Evolutionary conservation across 2,113 vertebrate species (phyloP).

Genomic region (Proteles cristata): DNA sequence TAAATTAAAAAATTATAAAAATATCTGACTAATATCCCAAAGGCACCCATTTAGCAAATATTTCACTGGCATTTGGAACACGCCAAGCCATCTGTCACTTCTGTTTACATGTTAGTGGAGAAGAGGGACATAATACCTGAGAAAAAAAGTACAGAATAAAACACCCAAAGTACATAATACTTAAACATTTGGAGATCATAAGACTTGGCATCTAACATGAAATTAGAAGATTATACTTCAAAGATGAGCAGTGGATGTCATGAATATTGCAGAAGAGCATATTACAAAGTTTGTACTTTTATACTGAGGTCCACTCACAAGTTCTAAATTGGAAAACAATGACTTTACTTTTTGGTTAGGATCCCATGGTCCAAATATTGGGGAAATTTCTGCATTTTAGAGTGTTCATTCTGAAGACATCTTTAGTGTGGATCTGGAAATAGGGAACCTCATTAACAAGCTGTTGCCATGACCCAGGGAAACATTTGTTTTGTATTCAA

Average conservation of each 20-base stretch:
- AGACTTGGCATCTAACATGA: background rate
- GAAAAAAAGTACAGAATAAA: background rate
- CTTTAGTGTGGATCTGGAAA: background rate
- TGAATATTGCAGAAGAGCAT: background rate
- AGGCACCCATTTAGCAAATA: background rate
- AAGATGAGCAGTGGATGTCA: background rate
- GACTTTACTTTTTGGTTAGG: background rate
- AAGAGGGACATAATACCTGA: too few species aligned
- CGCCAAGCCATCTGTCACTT: background rate
- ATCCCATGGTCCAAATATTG: background rate
- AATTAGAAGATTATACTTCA: background rate
- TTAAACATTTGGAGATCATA: background rate
- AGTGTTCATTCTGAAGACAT: background rate
- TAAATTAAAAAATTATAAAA: background rate
- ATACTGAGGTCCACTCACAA: background rate
- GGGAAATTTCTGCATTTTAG: background rate
- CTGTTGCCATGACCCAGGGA: background rate
- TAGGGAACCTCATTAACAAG: background rate
- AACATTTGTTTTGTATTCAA: background rate
- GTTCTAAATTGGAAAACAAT: background rate
- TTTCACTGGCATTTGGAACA: background rate
- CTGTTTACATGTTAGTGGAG: background rate
- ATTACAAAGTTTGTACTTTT: background rate
- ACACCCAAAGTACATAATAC: background rate
- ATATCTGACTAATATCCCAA: background rate